Base-by-base conservation (phyloP, 2,797 vertebrate genomes). In the Ptychadena robeensis region DNA sequence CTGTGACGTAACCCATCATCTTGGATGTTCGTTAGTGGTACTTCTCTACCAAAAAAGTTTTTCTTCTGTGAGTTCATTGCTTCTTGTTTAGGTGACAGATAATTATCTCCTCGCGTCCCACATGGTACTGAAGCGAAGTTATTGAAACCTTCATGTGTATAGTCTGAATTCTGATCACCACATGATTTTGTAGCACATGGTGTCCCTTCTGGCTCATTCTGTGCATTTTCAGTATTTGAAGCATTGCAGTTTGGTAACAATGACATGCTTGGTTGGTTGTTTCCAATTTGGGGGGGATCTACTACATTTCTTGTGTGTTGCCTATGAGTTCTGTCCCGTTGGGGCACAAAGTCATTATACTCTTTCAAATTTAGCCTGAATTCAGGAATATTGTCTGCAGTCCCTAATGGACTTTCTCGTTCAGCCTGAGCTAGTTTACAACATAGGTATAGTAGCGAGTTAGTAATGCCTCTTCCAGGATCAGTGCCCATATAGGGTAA, bases 301-400 rank as follows among this genome's bases (percentile, higher is more conserved):
- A 73, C 68, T 27, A 82, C 80, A 68, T 75, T 75, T 69, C 80
- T 75, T 53, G 80, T 82, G 57, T 82, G 72, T 44, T 82, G 80
- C 25, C 73, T 82, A 65, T 82, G 80, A 31, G 64, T 75, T 82
- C 65, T 59, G 18, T 82, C 80, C 27, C 40, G 34, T 27, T 82
- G 32, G 63, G 80, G 80, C 4, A 82, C 65, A 48, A 65, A 67
- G 9, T 82, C 80, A 44, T 76, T 82, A 76, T 82, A 76, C 32
- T 82, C 80, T 3, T 76, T 75, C 25, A 82, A 48, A 38, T 53
- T 31, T 70, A 76, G 18, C 63, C 66, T 34, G 5, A 82, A 69
- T 27, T 69, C 61, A 74, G 74, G 53, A 10, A 38, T 4, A 9
- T 12, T 63, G 7, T 70, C 73, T 30, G 61, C 27, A 69, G 64